Evolutionary conservation across 2,113 vertebrate genomes (phyloP), one percentile per base, ranked within the genome.

Genomic region (Brachyistius frenatus): DNA sequence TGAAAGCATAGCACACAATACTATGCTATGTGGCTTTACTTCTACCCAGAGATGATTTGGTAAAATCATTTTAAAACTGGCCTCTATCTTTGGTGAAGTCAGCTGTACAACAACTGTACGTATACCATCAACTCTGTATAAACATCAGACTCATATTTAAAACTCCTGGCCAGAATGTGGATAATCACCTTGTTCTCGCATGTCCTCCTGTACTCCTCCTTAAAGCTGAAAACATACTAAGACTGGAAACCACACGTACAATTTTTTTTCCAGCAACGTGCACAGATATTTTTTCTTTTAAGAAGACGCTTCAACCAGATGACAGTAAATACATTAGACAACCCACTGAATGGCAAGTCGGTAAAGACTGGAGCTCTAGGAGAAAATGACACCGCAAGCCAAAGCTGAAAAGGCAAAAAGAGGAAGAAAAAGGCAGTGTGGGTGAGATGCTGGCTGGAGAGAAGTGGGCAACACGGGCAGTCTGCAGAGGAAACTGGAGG

Each of bases 141-240:
- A 75, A 53, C n/a, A 47, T 35, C 16, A 52, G 56, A 73, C 49
- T 54, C 8, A n/a, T 37, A 39, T 39, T 31, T 36, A 54, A 60
- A 39, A 23, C 23, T 23, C 15, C 46, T 58, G 37, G n/a, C 35
- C 58, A 53, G 37, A 14, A 30, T 65, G 37, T 53, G 49, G 23
- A 16, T 30, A 66, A 73, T 62, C 35, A 62, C 36, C 35, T 41
- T 16, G 13, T 53, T 13, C 46, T 32, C 35, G 23, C 5, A 71
- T 60, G 35, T 44, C 39, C 53, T 68, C 66, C 23, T 67, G 9
- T 44, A 2, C 41, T 39, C 52, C 6, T 53, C 30, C 30, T 5
- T 52, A 60, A 67, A 76, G 33, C 47, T 44, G 30, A 76, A 35
- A 76, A 60, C 64, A 76, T 16, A 16, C 5, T 14, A 36, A 57